phyloP scores from a whole-genome alignment of 2,113 vertebrate species.

The Pipra filicauda region DNA sequence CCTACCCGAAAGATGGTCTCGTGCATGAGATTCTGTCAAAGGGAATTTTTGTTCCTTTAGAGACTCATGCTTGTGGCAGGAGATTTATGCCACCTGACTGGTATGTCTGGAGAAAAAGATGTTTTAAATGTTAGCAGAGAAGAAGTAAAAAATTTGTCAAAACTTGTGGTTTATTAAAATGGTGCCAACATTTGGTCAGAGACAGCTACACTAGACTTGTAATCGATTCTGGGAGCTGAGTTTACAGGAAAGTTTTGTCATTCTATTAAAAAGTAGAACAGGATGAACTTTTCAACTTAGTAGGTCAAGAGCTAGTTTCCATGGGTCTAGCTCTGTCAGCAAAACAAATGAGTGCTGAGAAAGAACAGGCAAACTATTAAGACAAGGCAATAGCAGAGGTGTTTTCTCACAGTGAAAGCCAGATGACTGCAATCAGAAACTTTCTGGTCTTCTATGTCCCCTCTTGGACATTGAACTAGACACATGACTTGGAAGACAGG shows the following conservation, averaged over 20 bases:
- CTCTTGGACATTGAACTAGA: neutral
- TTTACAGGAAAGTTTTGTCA: constrained; percentile 18
- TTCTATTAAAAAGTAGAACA: constrained; percentile 26
- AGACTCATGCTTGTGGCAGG: neutral
- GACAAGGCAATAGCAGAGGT: neutral
- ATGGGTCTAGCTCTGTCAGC: neutral
- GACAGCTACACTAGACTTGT: neutral
- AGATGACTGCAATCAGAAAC: neutral
- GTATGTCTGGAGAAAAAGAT: neutral
- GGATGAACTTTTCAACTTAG: constrained; percentile 47
- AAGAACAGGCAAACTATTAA: neutral
- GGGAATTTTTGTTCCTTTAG: neutral
- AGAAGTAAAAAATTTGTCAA: constrained; percentile 2
- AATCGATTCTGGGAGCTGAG: constrained; percentile 4
- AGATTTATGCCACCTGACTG: neutral
- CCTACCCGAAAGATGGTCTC: neutral
- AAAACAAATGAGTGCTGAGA: neutral
- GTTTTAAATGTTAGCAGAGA: neutral
- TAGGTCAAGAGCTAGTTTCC: constrained; percentile 28
- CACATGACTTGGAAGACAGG: neutral
- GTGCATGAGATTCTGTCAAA: neutral
- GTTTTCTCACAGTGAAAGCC: neutral
- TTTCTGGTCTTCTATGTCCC: neutral
- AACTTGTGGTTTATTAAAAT: neutral
- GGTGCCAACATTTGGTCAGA: neutral